phyloP scores from a whole-genome alignment of 2,888 invertebrate species.

The Ectemnius lituratus region DNA sequence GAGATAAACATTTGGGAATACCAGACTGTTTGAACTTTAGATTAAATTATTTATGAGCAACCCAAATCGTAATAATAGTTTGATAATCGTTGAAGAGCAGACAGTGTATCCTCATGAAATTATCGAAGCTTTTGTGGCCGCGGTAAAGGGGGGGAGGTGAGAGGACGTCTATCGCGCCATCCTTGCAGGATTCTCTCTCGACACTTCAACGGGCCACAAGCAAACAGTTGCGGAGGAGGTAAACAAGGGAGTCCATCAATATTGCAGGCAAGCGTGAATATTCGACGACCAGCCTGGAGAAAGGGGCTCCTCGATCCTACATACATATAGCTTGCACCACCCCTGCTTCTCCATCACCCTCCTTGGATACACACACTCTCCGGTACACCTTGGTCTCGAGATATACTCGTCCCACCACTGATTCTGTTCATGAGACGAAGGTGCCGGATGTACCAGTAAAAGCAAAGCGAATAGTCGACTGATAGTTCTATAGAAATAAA shows the following conservation, averaged over 20 bases:
- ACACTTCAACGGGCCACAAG: slow-evolving; percentile 29
- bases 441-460: too few relatives aligned
- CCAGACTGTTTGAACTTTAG: too few relatives aligned
- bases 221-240: slow-evolving; percentile 34
- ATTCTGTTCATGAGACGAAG: too few relatives aligned
- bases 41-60: too few relatives aligned
- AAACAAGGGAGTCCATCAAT: slow-evolving; percentile 50
- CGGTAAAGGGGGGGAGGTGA: slow-evolving; percentile 11
- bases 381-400: too few relatives aligned
- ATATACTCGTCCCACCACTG: too few relatives aligned
- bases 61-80: too few relatives aligned
- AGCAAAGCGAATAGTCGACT: too few relatives aligned
- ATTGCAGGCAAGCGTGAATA: slow-evolving; percentile 48
- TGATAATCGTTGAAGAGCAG: too few relatives aligned
- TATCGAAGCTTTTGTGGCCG: slow-evolving; percentile 39
- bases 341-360: slow-evolving; percentile 12
- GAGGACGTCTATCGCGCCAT: neutral
- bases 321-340: neutral
- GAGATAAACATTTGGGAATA: too few relatives aligned
- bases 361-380: neutral
- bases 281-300: slow-evolving; percentile 36
- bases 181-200: slow-evolving; percentile 20
- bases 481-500: too few relatives aligned
- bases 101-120: slow-evolving; percentile 27
- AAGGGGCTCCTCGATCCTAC: too few relatives aligned